Conservation (phyloP, 2,797 vertebrate species). For the Sebastes wilsoni region DNA sequence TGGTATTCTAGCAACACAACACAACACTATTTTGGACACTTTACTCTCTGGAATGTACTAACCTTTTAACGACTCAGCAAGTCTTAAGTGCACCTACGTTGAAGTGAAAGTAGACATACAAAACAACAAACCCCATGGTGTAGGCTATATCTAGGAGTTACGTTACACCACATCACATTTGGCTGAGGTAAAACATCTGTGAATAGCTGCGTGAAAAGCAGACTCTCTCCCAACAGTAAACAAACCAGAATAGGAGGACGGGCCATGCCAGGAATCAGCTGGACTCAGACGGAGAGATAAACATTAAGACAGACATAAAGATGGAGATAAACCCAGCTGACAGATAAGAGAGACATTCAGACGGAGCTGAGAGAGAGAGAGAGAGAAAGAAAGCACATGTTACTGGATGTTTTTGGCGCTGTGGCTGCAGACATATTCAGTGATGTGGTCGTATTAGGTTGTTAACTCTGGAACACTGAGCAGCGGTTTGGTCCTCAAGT, state of each 20-base stretch:
- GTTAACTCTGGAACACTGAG: neutral
- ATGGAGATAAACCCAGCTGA: conserved; percentile 37
- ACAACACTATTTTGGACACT: neutral
- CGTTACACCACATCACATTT: conserved; percentile 35
- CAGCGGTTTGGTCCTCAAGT: conserved; percentile 14
- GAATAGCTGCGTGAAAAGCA: conserved; percentile 45
- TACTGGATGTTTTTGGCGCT: conserved; percentile 25
- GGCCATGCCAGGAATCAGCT: conserved; percentile 13
- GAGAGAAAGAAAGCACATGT: conserved; percentile 7
- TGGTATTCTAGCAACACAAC: neutral
- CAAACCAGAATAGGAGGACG: conserved; percentile 47
- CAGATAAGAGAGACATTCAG: conserved; percentile 25
- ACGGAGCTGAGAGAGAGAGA: neutral
- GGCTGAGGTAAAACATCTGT: conserved; percentile 12
- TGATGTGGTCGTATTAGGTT: conserved; percentile 28
- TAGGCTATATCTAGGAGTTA: conserved; percentile 36
- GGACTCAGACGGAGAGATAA: conserved; percentile 62
- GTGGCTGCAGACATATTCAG: conserved; percentile 10
- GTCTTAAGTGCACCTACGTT: neutral
- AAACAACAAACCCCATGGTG: conserved; percentile 14
- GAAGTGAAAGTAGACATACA: neutral
- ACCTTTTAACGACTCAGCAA: neutral
- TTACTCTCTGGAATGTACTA: neutral
- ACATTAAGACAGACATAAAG: conserved; percentile 50
- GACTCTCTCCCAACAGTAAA: conserved; percentile 56